phyloP scores from a whole-genome alignment of 53 echinoderm and acorn worm species.

The Apostichopus leukothele region DNA sequence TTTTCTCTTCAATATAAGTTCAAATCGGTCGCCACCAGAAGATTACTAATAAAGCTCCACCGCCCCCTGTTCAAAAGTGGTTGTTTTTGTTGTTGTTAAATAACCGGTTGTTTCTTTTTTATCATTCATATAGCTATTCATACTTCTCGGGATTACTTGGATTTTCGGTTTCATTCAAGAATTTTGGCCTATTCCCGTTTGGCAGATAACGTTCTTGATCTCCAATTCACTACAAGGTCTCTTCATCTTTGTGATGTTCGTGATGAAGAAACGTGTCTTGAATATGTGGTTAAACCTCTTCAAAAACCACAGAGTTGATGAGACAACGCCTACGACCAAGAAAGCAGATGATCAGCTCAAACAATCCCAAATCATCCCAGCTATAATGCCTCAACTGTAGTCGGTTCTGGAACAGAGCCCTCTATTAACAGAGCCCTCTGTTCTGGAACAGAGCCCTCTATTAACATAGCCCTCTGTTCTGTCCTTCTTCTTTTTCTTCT shows the following conservation, averaged over 20 bases:
- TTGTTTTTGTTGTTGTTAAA: too few relatives aligned
- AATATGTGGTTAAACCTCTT: constrained; percentile 56
- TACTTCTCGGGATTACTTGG: constrained; percentile 58
- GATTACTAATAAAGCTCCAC: too few relatives aligned
- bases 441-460: too few relatives aligned
- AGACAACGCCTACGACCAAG: constrained; percentile 5
- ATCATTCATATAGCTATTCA: constrained; percentile 35
- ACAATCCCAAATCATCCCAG: neutral
- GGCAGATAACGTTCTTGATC: constrained; percentile 52
- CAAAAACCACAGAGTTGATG: neutral
- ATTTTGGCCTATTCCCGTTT: constrained; percentile 44
- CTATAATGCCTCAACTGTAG: neutral
- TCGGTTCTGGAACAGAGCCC: neutral
- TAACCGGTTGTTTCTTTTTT: too few relatives aligned
- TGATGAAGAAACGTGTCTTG: constrained; percentile 49
- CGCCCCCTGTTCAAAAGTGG: too few relatives aligned
- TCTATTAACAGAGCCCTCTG: too few relatives aligned
- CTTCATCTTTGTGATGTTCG: constrained; percentile 61
- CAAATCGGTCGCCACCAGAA: too few relatives aligned
- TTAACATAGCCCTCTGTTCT: too few relatives aligned
- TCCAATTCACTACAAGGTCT: constrained; percentile 52
- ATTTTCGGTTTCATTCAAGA: constrained; percentile 53
- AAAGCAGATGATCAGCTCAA: neutral
- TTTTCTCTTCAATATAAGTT: too few relatives aligned
- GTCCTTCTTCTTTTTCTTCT: too few relatives aligned